These are phyloP conservation scores for Leucophenga montana DNA, from an alignment of 2,888 invertebrate genomes.

Conservation along the genomic window DNA sequence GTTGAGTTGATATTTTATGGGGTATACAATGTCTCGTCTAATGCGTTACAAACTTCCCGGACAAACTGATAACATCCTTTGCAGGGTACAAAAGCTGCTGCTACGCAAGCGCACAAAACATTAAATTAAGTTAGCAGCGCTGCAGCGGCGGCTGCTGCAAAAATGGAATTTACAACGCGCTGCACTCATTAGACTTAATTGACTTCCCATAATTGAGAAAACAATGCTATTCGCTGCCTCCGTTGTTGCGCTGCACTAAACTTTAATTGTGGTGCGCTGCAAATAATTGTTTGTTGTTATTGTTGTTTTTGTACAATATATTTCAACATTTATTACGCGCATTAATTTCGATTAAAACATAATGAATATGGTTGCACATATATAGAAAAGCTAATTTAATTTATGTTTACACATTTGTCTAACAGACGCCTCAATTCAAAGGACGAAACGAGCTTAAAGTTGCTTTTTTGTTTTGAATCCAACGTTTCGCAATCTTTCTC, in stretches of 20 bases:
- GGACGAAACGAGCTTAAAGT: too few relatives aligned
- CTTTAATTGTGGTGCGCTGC: not conserved
- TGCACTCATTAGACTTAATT: constrained; percentile 64
- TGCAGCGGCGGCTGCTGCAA: constrained; percentile 31
- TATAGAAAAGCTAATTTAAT: too few relatives aligned
- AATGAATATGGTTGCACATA: too few relatives aligned
- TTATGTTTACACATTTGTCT: too few relatives aligned
- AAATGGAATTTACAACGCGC: constrained; percentile 66
- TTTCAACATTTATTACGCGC: constrained; percentile 44
- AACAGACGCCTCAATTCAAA: too few relatives aligned
- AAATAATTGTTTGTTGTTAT: constrained; percentile 2
- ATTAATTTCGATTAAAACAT: constrained; percentile 53
- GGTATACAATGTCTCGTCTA: too few relatives aligned
- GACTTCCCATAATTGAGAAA: constrained; percentile 69
- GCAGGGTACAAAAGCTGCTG: not conserved
- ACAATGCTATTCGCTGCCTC: constrained; percentile 63
- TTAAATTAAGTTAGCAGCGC: constrained; percentile 67
- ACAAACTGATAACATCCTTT: not conserved
- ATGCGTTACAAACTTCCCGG: too few relatives aligned
- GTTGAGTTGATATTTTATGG: too few relatives aligned
- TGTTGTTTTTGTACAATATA: constrained; percentile 26
- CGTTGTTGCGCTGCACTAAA: constrained; percentile 40
- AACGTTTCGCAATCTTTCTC: too few relatives aligned
- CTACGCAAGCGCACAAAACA: constrained; percentile 45
- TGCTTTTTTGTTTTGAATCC: too few relatives aligned